These are phyloP conservation scores for Corythornis madagascariensis DNA, from an alignment of 2,113 vertebrate species.

Conservation along the genomic window DNA sequence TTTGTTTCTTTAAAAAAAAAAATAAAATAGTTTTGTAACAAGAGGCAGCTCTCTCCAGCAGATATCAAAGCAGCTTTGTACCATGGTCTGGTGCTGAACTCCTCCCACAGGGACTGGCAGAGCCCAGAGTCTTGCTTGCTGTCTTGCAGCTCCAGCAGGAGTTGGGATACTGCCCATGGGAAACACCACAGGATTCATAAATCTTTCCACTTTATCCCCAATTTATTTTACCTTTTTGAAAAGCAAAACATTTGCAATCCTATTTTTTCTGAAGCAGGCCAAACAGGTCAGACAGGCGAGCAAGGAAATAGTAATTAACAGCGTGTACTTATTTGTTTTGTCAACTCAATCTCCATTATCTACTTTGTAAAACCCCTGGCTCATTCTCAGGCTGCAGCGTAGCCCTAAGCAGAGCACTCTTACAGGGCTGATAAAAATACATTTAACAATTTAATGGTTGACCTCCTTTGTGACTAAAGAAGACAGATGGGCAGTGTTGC, in stretches of 20 bases:
- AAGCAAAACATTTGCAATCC: constrained; percentile 9
- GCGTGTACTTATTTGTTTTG: constrained; percentile 36
- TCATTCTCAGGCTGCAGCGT: constrained; percentile 27
- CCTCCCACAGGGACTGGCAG: neutral
- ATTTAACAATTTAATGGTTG: constrained; percentile 49
- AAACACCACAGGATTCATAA: constrained; percentile 4
- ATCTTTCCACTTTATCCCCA: constrained; percentile 11
- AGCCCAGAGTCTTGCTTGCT: neutral
- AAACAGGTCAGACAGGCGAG: constrained; percentile 32
- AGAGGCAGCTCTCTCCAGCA: neutral
- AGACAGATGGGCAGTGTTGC: constrained; percentile 44
- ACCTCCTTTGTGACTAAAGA: constrained; percentile 34
- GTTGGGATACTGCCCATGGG: constrained; percentile 31
- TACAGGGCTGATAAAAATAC: constrained; percentile 48
- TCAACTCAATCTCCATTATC: constrained; percentile 42
- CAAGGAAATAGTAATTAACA: constrained; percentile 49
- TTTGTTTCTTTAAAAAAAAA: neutral
- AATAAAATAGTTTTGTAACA: neutral
- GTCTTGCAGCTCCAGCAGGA: neutral
- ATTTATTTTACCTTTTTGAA: constrained; percentile 49
- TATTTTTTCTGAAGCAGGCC: constrained; percentile 47
- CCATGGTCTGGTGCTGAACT: neutral
- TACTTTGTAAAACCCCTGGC: constrained; percentile 35
- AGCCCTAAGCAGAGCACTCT: constrained; percentile 46
- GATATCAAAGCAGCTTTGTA: neutral